Evolutionary conservation across 2,797 vertebrate genomes (phyloP).

Genomic region (Philypnodon macrostomus): DNA sequence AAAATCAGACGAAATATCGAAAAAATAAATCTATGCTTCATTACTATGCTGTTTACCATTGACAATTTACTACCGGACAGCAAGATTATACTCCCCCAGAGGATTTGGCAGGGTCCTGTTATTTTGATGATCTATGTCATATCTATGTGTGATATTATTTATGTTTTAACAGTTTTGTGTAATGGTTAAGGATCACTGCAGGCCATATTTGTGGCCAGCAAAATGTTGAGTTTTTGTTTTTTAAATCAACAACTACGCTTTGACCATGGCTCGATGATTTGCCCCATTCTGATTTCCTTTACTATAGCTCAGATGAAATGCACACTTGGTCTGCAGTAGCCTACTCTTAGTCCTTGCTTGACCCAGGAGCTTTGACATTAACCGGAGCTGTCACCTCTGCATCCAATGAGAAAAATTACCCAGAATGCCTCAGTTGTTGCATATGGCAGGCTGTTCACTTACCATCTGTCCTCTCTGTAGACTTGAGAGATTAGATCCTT

Average conservation of each 20-base stretch:
- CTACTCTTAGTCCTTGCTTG: too few species aligned
- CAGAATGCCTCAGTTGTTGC: constrained; percentile 30
- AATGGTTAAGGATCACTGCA: too few species aligned
- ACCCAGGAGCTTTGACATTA: constrained; percentile 11
- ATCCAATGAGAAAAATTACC: constrained; percentile 20
- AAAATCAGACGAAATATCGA: constrained; percentile 10
- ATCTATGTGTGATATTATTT: too few species aligned
- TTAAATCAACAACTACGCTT: too few species aligned
- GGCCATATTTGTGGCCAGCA: too few species aligned
- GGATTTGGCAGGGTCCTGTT: not conserved
- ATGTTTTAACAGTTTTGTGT: too few species aligned
- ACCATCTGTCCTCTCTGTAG: constrained; percentile 30
- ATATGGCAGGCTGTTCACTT: constrained; percentile 24
- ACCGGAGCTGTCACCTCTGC: constrained; percentile 16
- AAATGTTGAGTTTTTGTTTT: too few species aligned
- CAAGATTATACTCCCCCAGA: constrained; percentile 7
- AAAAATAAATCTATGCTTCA: constrained; percentile 7
- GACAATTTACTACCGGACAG: constrained; percentile 16
- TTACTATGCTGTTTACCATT: constrained; percentile 17
- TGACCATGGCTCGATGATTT: too few species aligned
- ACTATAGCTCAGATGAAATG: too few species aligned
- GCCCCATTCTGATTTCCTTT: too few species aligned
- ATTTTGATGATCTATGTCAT: too few species aligned
- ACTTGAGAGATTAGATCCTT: not conserved
- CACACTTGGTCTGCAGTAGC: too few species aligned